Conservation (phyloP, 2,797 vertebrate species). For the Enteromius treurensis region DNA sequence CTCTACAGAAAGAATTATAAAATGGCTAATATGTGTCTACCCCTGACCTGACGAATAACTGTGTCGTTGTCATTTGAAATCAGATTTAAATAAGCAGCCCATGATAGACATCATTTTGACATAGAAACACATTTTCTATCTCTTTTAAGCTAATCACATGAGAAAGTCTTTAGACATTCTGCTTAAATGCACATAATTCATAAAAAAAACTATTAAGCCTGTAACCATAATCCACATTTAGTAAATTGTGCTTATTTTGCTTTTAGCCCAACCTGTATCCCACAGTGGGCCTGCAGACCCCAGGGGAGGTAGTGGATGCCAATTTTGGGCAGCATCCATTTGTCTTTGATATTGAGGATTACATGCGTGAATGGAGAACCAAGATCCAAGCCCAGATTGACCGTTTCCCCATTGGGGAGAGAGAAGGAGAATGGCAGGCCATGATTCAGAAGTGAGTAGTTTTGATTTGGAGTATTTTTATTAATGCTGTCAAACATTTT, state of each 20-base stretch:
- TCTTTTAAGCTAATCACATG: neutral
- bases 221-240: neutral
- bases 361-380: conserved; percentile 97
- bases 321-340: conserved; percentile 98
- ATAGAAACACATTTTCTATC: neutral
- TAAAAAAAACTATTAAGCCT: neutral
- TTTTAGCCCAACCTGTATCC: conserved; percentile 94
- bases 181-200: too few species aligned
- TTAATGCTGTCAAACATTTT: too few species aligned
- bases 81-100: neutral
- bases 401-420: conserved; percentile 91
- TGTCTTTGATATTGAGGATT: conserved; percentile 97
- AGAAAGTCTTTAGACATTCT: neutral
- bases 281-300: conserved; percentile 97
- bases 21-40: neutral
- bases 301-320: conserved; percentile 95
- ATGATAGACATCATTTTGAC: neutral
- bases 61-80: conserved; percentile 1
- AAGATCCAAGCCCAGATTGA: conserved; percentile 96
- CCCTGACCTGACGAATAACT: neutral
- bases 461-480: neutral
- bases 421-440: conserved; percentile 95
- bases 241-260: conserved; percentile 4
- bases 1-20: conserved; percentile 18
- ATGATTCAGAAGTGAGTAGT: conserved; percentile 96